Evolutionary conservation across 1,140 invertebrate genomes (phyloP), one percentile per base, ranked within the genome.

Genomic region (Mylabris phalerata): DNA sequence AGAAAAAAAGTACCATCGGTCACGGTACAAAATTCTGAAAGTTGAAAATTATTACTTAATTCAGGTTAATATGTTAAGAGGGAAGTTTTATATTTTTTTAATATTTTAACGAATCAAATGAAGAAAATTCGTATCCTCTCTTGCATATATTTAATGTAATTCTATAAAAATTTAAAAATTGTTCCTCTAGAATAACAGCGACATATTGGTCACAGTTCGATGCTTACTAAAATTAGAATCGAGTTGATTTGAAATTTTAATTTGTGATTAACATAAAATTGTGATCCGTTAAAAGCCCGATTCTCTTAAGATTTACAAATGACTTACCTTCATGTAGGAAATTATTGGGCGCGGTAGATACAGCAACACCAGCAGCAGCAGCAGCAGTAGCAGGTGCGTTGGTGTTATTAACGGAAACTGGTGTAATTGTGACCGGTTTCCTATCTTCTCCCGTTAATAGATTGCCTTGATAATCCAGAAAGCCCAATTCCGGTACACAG

Each of bases 401-500:
- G 46, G 73, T 73, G 60, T 68, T 72, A 42, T 70, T 70, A n/a
- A 74, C 72, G 38, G 74, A 73, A 24, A 74, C 73, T 44, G 77
- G 71, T 27, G 76, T 74, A 13, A 73, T 67, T 11, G 71, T 67
- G n/a, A 74, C 62, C 47, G 73, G 74, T 65, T 73, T 73, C 39
- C 70, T 55, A 62, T 69, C 69, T 41, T 69, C 69, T 44, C 66
- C 70, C 55, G 67, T 61, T 19, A 65, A 57, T 7, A 70, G 59
- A 57, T 47, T 66, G 9, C 45, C 52, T 26, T 46, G 52, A 41
- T 46, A 47, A 24, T 46, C 52, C 27, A 47, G 32, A 46, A 47
- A 47, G 57, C 78, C 81, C 64, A 89, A 78, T 72, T 92, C 89
- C 60, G 87, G 87, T 66, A 89, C 86, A 72, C 87, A 89, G 65